Base-by-base conservation (phyloP, 2,888 invertebrate genomes). In the Flabesymbios commensalis region DNA sequence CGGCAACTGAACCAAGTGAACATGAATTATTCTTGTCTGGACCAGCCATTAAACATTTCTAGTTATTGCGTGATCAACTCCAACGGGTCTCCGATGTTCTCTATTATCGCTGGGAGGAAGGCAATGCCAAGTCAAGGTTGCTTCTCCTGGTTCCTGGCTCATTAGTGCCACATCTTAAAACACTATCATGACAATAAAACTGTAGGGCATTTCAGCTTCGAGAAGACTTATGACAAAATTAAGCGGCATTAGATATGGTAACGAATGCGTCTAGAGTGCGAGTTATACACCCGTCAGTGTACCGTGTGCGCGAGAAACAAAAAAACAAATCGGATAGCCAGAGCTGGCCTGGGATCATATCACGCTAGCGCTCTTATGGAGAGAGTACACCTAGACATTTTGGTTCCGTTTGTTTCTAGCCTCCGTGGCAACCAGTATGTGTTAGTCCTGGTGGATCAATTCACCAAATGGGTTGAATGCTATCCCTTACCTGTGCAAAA, bases 371-470 rank as follows among this genome's bases (percentile, higher is more conserved):
- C 22, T 14, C 53, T 39, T 7, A 33, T 53, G 39, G 45, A 56
- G 26, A 43, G 56, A n/a, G 29, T 56, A 14, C 56, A 56, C 31
- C 14, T 56, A 14, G 45, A 56, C 47, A 4, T 51, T 3, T 28
- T 51, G 31, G 51, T 29, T n/a, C 51, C 41, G 7, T 45, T 56
- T 45, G 24, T 31, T 26, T 24, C 3, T 3, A 56, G 41, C 19
- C n/a, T n/a, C 2, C 4, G 31, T n/a, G 57, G 57, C n/a, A 57
- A 57, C 22, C n/a, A 31, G 28, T 33, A 36, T 29, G 19, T 49
- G 1, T 28, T 58, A 3, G 29, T 52, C 3, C 24, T 52, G 7
- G 29, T 58, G 3, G 58, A 58, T 41, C 49, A 58, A 41, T 58
- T 58, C 26, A 39, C 58, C 4, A 53, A 53, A 2, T 55, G 55